Conservation (phyloP, 2,797 vertebrate species). For the Cuniculus paca region DNA sequence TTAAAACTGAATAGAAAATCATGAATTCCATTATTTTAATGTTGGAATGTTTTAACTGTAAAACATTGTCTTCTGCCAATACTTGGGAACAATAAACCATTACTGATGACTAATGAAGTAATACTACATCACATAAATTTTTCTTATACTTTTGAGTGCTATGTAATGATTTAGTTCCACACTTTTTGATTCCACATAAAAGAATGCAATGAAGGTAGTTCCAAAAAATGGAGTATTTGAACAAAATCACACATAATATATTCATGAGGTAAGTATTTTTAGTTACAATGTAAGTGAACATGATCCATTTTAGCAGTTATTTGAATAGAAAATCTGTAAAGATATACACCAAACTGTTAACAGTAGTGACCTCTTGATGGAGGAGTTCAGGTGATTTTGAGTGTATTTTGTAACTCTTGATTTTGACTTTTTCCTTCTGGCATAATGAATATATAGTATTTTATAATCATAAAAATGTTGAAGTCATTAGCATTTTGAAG, state of each 20-base stretch:
- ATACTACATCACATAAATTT: not conserved
- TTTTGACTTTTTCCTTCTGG: not conserved
- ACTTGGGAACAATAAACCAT: not conserved
- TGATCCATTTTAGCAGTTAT: constrained; percentile 64
- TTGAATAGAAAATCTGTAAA: constrained; percentile 43
- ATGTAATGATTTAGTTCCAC: not conserved
- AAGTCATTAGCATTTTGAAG: constrained; percentile 15
- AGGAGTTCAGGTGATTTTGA: not conserved
- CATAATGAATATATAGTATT: not conserved
- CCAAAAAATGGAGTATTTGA: constrained; percentile 32
- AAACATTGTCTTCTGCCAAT: not conserved
- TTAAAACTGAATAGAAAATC: not conserved
- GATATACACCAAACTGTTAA: not conserved
- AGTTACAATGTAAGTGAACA: constrained; percentile 62
- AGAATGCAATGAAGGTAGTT: constrained; percentile 14
- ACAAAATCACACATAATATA: constrained; percentile 12
- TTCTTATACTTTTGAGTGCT: not conserved
- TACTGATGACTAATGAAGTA: not conserved
- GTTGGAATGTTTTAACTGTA: not conserved
- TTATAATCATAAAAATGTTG: constrained; percentile 14
- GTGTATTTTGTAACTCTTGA: not conserved
- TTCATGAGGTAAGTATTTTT: constrained; percentile 63
- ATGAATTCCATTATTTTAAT: not conserved
- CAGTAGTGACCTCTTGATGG: not conserved
- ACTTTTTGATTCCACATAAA: not conserved